Evolutionary conservation across 2,888 invertebrate species (phyloP), one percentile per base, ranked within the genome.

Genomic region (Augiades crinisus): DNA sequence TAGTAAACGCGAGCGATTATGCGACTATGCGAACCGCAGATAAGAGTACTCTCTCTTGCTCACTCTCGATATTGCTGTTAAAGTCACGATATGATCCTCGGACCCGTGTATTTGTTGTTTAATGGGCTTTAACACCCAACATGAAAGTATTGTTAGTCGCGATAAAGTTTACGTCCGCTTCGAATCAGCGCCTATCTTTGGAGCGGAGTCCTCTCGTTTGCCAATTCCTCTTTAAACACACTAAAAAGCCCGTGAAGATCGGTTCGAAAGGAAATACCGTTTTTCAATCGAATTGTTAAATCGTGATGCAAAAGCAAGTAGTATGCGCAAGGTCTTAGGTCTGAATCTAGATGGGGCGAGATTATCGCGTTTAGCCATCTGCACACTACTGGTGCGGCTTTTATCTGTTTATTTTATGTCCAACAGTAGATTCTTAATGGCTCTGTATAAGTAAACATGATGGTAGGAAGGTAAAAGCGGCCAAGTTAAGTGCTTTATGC

Each of bases 261-360:
- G 30, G 30, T 19, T 19, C 5, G 19, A 30, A 30, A 12, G 5
- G 30, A 10, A 12, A 10, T 5, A 5, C 5, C 2, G 12, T n/a
- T 12, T 12, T 30, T 3, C 12, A 30, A 30, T 0, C 12, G 1
- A 30, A 37, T 47, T 31, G 22, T 4, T 41, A 34, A 34, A 34
- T 41, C 41, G 49, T 41, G 7, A 38, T 31, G 40, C 33, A 47
- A 47, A 40, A 47, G 40, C 41, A 30, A 17, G 33, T 21, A 34
- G 34, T 24, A 16, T 17, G 41, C 33, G 7, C 41, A 27, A 24
- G 22, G 34, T 30, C 34, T 50, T 34, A 50, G 67, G 68, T 66
- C 68, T 55, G 65, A 68, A 74, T 76, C 77, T 79, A 77, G 80
- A 82, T 80, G 76, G 68, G 70, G 61, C 62, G 59, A 70, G 75